phyloP scores from a whole-genome alignment of 2,888 invertebrate species.

The Lamellibrachia columna region DNA sequence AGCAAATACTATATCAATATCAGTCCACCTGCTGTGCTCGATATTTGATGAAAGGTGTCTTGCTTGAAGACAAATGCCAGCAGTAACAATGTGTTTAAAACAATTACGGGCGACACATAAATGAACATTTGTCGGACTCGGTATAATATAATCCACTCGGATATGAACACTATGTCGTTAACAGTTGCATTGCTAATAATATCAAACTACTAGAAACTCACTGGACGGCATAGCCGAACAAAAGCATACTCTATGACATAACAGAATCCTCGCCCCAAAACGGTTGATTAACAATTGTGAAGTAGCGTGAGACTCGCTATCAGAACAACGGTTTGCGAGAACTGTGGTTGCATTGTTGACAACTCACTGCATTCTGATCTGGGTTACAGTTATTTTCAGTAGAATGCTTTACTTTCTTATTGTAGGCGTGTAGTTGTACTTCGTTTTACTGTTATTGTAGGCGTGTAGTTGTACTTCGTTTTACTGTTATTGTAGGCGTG shows the following conservation, averaged over 20 bases:
- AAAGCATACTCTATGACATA: no score
- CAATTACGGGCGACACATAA: background rate
- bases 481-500: background rate
- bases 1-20: background rate
- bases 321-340: no score
- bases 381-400: background rate
- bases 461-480: background rate
- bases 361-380: background rate
- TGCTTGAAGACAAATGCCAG: background rate
- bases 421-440: background rate
- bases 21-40: background rate
- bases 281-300: no score
- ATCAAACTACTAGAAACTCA: no score
- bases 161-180: background rate
- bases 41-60: background rate
- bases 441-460: background rate
- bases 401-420: background rate
- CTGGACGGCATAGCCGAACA: no score
- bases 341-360: background rate
- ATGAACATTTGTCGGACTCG: background rate
- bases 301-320: no score
- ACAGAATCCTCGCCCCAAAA: no score
- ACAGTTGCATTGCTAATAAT: background rate
- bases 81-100: background rate
- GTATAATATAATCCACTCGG: background rate